Base-by-base conservation (phyloP, 1,140 invertebrate genomes). In the Drosophila tsacasi region DNA sequence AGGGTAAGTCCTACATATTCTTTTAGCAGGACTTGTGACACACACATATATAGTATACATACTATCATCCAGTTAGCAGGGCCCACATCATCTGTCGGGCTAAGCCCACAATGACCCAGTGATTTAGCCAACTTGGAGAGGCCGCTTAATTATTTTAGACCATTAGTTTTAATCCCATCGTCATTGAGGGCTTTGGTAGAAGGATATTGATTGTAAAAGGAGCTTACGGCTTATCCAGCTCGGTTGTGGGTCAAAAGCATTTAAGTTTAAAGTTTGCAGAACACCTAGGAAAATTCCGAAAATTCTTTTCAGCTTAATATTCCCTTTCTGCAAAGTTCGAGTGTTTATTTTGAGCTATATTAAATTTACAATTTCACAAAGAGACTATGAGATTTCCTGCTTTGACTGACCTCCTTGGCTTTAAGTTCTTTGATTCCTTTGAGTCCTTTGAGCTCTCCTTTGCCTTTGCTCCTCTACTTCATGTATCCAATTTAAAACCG, bases 71-170 rank as follows among this genome's bases (percentile, higher is more conserved):
- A 39, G 62, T 54, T 30, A 40, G 39, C 49, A 55, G 40, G 32
- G 76, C 58, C 80, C 81, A 84, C 84, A 87, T 87, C 83, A 87
- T 89, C 62, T 79, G 77, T 74, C 75, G 55, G 54, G n/a, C 52
- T 67, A 65, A 81, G 77, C 73, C 66, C 81, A 49, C 52, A 67
- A 75, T 74, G 77, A 62, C 78, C 64, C 68, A 63, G 57, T 47
- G 63, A 62, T 76, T 76, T 68, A 71, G 79, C 76, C 76, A 52
- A 65, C 40, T 58, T 50, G 63, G 68, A 65, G 46, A 61, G 81
- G 65, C 84, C 50, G 68, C 69, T 78, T 89, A 89, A 89, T 90
- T 89, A 89, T 90, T 90, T 89, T 84, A 71, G 47, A 52, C 78
- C 66, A 84, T 89, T 89, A 90, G 60, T 79, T 79, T 50, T 90